Evolutionary conservation across 2,113 vertebrate genomes (phyloP).

Genomic region (Antechinus stuartii): DNA sequence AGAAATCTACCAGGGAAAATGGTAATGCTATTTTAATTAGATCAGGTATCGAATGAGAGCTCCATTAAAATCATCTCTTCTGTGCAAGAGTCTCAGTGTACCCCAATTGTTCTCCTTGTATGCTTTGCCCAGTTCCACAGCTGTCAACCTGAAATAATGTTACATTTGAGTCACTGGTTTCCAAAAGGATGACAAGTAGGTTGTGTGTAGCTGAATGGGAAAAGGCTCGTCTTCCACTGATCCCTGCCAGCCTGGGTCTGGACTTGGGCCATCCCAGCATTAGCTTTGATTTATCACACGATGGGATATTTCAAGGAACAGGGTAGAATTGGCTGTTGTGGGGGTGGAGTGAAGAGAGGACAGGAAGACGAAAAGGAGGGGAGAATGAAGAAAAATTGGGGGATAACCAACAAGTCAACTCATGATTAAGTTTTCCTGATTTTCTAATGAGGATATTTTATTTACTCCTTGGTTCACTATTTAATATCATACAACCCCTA

Average conservation of each 20-base stretch:
- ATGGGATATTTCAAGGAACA: conserved; percentile 71
- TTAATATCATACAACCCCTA: background rate
- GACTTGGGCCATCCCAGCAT: conserved; percentile 76
- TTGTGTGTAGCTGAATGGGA: conserved; percentile 84
- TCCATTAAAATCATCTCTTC: conserved; percentile 77
- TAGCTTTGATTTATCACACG: conserved; percentile 59
- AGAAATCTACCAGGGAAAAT: conserved; percentile 72
- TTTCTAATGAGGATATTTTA: conserved; percentile 3
- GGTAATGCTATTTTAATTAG: conserved; percentile 86
- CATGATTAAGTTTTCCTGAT: conserved; percentile 27
- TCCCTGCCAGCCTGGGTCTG: conserved; percentile 81
- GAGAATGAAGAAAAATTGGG: conserved; percentile 24
- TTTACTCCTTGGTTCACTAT: conserved; percentile 14
- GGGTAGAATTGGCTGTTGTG: conserved; percentile 24
- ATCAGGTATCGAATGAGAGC: conserved; percentile 74
- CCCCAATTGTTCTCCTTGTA: conserved; percentile 78
- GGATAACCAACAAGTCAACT: background rate
- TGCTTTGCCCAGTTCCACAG: conserved; percentile 81
- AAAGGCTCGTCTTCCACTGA: conserved; percentile 74
- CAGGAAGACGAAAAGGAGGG: conserved; percentile 19
- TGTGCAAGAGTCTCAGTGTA: conserved; percentile 50
- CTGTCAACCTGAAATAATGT: conserved; percentile 86
- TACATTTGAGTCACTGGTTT: conserved; percentile 87
- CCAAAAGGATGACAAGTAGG: conserved; percentile 86
- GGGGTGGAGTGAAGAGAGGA: conserved; percentile 26